Percentiles rank a stretch among this genome's conserved stretches.
Evolutionary conservation across 1,140 invertebrate species (phyloP).

Genomic region (Aphis gossypii): DNA sequence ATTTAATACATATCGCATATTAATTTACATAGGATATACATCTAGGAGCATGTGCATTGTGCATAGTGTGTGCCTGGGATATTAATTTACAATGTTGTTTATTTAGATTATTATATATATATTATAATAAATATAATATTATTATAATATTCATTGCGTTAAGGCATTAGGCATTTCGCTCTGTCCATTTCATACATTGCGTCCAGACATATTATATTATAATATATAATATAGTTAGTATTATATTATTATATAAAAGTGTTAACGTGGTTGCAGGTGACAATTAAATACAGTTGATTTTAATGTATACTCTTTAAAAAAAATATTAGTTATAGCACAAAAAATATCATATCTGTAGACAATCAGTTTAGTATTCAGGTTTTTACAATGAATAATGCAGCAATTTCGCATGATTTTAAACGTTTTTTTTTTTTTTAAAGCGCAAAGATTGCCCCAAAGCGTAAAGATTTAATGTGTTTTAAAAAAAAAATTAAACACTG

Average conservation of each 20-base stretch:
- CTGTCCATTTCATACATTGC: no score
- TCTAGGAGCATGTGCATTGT: neutral
- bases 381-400: neutral
- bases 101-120: neutral
- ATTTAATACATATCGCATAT: neutral
- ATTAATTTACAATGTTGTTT: neutral
- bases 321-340: neutral
- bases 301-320: neutral
- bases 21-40: neutral
- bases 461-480: neutral
- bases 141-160: neutral
- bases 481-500: neutral
- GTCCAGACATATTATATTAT: no score
- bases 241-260: no score
- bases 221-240: no score
- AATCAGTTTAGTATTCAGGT: neutral
- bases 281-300: neutral
- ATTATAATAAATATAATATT: no score
- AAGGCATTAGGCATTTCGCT: no score
- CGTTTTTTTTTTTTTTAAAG: neutral
- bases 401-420: neutral
- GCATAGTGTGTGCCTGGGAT: neutral
- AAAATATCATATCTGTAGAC: neutral
- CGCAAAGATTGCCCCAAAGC: neutral
- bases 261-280: neutral